Base-by-base conservation (phyloP, 1,140 invertebrate species). In the Drosophila punjabiensis region DNA sequence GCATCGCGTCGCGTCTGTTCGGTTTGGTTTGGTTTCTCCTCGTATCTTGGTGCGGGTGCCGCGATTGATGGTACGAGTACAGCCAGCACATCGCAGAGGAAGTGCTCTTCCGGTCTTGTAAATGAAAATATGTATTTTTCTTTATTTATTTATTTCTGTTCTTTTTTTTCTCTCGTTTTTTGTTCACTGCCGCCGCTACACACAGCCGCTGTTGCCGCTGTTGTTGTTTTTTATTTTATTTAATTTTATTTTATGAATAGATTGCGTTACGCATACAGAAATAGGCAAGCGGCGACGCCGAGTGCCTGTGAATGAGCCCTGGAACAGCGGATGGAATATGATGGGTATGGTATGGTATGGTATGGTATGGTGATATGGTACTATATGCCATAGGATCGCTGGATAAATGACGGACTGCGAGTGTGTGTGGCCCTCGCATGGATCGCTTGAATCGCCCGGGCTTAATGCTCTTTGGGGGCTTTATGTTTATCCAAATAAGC, bases 161-260 rank as follows among this genome's bases (percentile, higher is more conserved):
- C 48, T 30, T 28, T 52, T 48, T 70, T 39, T 32, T 52, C 10
- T 48, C 45, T 48, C 43, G 24, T 30, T 47, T 65, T 32, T 20
- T 43, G 35, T 28, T 41, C 24, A 58, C 64, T 52, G 35, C 52
- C 43, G 70, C 53, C 65, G 37, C 35, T 48, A 55, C 53, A 55
- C 32, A 55, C 53, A 24, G 55, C 11, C 53, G 24, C 20, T 45
- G 24, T 67, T 50, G 45, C 58, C 60, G 73, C 53, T 71, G 62
- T 65, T 80, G 63, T 69, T 52, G 55, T 45, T 71, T 82, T 82
- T 47, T 78, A 85, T 90, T 89, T 89, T 82, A 89, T 89, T 86
- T 89, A 90, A 89, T 89, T 86, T 89, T 68, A 90, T 89, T 89
- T 89, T 89, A 89, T 90, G 86, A 89, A 89, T 89, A 89, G 86